Evolutionary conservation across 2,113 vertebrate species (phyloP).

Genomic region (Platichthys stellatus): DNA sequence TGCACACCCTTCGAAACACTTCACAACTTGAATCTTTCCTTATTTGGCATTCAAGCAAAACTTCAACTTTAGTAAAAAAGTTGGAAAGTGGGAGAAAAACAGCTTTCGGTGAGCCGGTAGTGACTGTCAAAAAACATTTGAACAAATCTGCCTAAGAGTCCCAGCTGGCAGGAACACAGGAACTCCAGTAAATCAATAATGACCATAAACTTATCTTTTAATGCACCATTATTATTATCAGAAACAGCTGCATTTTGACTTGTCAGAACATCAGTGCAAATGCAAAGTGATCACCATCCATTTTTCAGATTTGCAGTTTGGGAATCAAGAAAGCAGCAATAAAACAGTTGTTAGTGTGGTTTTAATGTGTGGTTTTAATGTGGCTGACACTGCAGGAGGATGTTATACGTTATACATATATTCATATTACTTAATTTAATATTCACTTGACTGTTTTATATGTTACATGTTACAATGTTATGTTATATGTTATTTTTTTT

Average conservation of each 20-base stretch:
- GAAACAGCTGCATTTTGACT: conserved; percentile 7
- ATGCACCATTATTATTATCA: too few relatives aligned
- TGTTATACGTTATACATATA: too few relatives aligned
- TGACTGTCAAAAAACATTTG: background rate
- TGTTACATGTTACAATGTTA: too few relatives aligned
- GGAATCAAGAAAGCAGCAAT: background rate
- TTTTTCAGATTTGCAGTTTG: conserved; percentile 10
- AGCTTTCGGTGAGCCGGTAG: conserved; percentile 20
- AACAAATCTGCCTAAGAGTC: too few relatives aligned
- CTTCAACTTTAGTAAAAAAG: background rate
- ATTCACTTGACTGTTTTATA: too few relatives aligned
- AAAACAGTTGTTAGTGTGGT: conserved; percentile 3
- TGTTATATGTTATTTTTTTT: too few relatives aligned
- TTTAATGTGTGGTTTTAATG: conserved; percentile 28
- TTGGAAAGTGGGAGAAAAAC: conserved; percentile 21
- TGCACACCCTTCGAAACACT: conserved; percentile 3
- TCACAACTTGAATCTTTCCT: background rate
- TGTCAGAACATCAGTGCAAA: conserved; percentile 14
- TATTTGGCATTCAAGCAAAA: background rate
- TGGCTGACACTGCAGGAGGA: background rate
- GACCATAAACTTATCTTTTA: too few relatives aligned
- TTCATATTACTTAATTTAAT: too few relatives aligned
- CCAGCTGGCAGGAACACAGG: too few relatives aligned
- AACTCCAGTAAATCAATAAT: too few relatives aligned
- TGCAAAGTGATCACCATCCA: conserved; percentile 12